Evolutionary conservation across 2,797 vertebrate species (phyloP).

Genomic region (Gallinago nigripennis): DNA sequence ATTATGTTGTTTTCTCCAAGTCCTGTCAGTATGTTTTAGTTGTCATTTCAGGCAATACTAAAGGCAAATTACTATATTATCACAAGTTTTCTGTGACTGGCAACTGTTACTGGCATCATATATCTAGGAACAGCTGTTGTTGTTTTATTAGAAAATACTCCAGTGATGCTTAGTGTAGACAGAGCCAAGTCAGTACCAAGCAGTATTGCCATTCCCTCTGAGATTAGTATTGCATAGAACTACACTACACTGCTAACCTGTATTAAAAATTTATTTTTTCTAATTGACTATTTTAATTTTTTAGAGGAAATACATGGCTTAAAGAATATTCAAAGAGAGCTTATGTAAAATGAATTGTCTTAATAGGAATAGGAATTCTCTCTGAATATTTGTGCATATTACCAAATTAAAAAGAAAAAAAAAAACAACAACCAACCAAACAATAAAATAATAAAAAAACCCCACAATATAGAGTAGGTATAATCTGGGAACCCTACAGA

Average conservation of each 20-base stretch:
- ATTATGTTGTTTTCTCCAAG: constrained; percentile 18
- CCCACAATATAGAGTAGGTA: not conserved
- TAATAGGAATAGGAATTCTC: not conserved
- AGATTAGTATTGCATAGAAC: not conserved
- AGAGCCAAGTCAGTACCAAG: constrained; percentile 37
- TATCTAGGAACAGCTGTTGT: constrained; percentile 66
- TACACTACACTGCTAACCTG: not conserved
- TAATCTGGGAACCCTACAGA: not conserved
- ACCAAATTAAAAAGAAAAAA: not conserved
- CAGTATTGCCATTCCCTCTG: not conserved
- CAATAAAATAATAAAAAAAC: not conserved
- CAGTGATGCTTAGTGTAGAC: constrained; percentile 27
- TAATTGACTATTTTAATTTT: not conserved
- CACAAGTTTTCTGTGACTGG: constrained; percentile 39
- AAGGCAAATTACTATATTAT: constrained; percentile 18
- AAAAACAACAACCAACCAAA: no score
- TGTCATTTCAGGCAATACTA: not conserved
- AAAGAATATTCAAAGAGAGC: not conserved
- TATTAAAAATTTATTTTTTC: constrained; percentile 20
- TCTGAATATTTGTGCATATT: not conserved
- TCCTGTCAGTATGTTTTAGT: not conserved
- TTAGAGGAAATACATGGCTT: not conserved
- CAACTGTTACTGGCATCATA: constrained; percentile 56
- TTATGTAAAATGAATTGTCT: not conserved
- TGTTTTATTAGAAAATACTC: constrained; percentile 66